Percentiles rank a stretch among this genome's conserved stretches.
Conservation (phyloP, 2,888 invertebrate genomes). For the Phyllotreta striolata region DNA sequence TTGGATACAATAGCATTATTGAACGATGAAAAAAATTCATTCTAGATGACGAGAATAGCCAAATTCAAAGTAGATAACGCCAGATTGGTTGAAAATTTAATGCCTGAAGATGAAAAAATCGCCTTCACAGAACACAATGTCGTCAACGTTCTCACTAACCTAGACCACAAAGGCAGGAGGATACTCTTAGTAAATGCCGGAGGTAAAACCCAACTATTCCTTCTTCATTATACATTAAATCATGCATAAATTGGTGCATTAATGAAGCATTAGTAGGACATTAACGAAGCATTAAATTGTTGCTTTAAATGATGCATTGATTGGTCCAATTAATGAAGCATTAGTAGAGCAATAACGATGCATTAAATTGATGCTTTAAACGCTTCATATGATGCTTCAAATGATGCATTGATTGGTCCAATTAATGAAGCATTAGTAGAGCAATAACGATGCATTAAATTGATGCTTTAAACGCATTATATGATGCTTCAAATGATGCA, state of each 20-base stretch:
- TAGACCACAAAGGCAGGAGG: constrained; percentile 79
- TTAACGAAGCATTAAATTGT: constrained; percentile 33
- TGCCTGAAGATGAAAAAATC: constrained; percentile 72
- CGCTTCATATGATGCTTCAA: constrained; percentile 6
- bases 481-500: too few species aligned
- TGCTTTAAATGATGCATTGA: constrained; percentile 63
- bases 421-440: constrained; percentile 6
- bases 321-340: not conserved
- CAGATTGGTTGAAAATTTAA: constrained; percentile 68
- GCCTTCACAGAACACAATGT: constrained; percentile 76
- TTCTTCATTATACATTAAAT: not conserved
- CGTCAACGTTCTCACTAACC: constrained; percentile 78
- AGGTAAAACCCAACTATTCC: constrained; percentile 59
- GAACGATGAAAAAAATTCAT: too few species aligned
- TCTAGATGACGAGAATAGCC: constrained; percentile 78
- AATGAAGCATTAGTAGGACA: not conserved
- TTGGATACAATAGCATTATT: constrained; percentile 26
- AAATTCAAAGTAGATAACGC: constrained; percentile 79
- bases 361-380: constrained; percentile 15
- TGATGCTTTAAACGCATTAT: too few species aligned
- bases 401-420: constrained; percentile 27
- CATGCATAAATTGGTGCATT: not conserved
- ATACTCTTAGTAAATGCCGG: constrained; percentile 78
- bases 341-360: constrained; percentile 8
- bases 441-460: constrained; percentile 16